Evolutionary conservation across 2,797 vertebrate genomes (phyloP), one percentile per base, ranked within the genome.

Genomic region (Nothura maculosa): DNA sequence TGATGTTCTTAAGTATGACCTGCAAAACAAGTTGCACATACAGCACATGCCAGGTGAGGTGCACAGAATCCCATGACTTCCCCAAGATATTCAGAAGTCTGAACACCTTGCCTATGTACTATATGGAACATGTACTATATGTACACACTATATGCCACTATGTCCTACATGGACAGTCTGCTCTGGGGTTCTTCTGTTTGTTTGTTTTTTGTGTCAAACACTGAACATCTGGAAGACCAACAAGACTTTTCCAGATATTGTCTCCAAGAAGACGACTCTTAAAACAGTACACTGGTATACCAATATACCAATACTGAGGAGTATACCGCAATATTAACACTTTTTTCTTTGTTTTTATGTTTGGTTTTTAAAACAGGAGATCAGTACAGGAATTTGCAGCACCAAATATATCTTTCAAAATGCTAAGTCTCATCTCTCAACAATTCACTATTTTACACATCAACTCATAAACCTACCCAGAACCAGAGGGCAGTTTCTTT

Each of bases 291-390:
- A 40, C 22, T 34, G 57, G 21, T 28, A 38, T 10, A 11, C 38
- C 38, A 38, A 12, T 38, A 38, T 38, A 38, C 38, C 38, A 38
- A 38, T 38, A 38, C 38, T 38, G 38, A 38, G 57, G 21, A 72
- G 21, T 5, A 42, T 32, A 10, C 32, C 81, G 69, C 21, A 57
- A 10, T 42, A 73, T 40, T 28, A 75, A 43, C 2, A 7, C 10
- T 55, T 0, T 22, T 48, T 12, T 55, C 0, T 22, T 48, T 12
- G 11, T 7, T 34, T 45, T 12, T 24, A 25, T 45, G 43, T 45
- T 45, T 45, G 9, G 7, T 42, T 50, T 89, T 80, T 66, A 24
- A 43, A 55, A 86, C 14, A 15, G 20, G 73, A 52, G 2, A 8
- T 52, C 22, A 79, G 24, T 28, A 34, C 9, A 86, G 78, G 68